Conservation (phyloP, 2,888 invertebrate species). For the Ernsta delagoae region DNA sequence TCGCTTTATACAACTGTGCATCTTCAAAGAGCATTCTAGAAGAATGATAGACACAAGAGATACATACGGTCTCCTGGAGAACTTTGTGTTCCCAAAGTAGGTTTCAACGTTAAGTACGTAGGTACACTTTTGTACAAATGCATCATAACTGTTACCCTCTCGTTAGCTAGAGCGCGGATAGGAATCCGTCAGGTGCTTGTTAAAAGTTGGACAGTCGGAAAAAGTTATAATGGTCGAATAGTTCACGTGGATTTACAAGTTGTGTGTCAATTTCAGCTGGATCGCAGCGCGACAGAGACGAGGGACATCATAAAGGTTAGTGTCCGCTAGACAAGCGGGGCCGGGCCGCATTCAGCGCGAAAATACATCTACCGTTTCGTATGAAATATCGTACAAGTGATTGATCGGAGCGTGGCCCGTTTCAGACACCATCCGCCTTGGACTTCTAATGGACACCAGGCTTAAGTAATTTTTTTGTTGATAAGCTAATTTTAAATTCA, state of each 20-base stretch:
- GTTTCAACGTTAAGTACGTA: not conserved
- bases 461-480: too few relatives aligned
- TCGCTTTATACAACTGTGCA: too few relatives aligned
- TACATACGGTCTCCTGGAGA: not conserved
- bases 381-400: too few relatives aligned
- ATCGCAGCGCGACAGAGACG: not conserved
- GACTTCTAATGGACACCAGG: too few relatives aligned
- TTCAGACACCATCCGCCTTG: too few relatives aligned
- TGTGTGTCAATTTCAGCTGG: not conserved
- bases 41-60: not conserved
- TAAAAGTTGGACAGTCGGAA: conserved; percentile 59
- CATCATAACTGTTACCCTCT: conserved; percentile 19
- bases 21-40: not conserved
- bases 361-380: too few relatives aligned
- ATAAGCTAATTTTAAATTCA: too few relatives aligned
- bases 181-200: conserved; percentile 50
- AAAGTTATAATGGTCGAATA: conserved; percentile 60
- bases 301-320: not conserved
- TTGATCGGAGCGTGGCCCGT: too few relatives aligned
- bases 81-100: not conserved
- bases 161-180: conserved; percentile 23
- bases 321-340: too few relatives aligned
- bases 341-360: too few relatives aligned
- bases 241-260: conserved; percentile 33
- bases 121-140: conserved; percentile 4